Evolutionary conservation across 2,797 vertebrate genomes (phyloP).

Genomic region (Todus mexicanus): DNA sequence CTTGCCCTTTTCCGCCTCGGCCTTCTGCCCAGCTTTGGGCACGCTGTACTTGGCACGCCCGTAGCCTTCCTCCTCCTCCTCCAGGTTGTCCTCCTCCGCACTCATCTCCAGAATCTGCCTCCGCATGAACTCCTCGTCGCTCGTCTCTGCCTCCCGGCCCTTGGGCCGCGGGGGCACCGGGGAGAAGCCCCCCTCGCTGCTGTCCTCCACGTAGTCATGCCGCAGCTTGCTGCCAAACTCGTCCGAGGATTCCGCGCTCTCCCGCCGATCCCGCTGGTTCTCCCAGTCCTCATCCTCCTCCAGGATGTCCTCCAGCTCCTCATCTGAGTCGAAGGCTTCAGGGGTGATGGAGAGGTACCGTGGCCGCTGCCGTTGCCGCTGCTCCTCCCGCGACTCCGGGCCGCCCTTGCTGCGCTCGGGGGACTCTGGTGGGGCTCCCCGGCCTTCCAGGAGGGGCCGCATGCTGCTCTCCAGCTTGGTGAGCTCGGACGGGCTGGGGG

Average conservation of each 20-base stretch:
- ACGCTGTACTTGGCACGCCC: constrained; percentile 67
- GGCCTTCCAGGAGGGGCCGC: constrained; percentile 88
- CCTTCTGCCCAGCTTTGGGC: constrained; percentile 82
- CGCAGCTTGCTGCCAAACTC: constrained; percentile 95
- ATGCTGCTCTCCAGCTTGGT: constrained; percentile 92
- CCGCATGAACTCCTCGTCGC: constrained; percentile 96
- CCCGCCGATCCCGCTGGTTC: constrained; percentile 70
- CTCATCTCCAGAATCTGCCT: constrained; percentile 98
- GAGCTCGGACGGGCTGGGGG: constrained; percentile 90
- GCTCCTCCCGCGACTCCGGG: constrained; percentile 75
- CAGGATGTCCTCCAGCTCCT: constrained; percentile 91
- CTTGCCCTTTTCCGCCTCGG: constrained; percentile 82
- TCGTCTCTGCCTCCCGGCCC: constrained; percentile 81
- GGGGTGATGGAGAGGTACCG: constrained; percentile 91
- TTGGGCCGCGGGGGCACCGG: constrained; percentile 85
- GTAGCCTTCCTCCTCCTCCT: constrained; percentile 85
- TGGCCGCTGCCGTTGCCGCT: constrained; percentile 87
- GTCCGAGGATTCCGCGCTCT: constrained; percentile 87
- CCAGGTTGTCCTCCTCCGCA: constrained; percentile 93
- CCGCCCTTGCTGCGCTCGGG: constrained; percentile 63
- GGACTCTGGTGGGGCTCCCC: constrained; percentile 50
- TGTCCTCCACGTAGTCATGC: constrained; percentile 97
- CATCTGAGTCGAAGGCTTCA: constrained; percentile 88
- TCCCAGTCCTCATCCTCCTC: constrained; percentile 96
- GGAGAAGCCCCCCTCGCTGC: constrained; percentile 93